Evolutionary conservation across 2,797 vertebrate species (phyloP).

Genomic region (Coendou prehensilis): DNA sequence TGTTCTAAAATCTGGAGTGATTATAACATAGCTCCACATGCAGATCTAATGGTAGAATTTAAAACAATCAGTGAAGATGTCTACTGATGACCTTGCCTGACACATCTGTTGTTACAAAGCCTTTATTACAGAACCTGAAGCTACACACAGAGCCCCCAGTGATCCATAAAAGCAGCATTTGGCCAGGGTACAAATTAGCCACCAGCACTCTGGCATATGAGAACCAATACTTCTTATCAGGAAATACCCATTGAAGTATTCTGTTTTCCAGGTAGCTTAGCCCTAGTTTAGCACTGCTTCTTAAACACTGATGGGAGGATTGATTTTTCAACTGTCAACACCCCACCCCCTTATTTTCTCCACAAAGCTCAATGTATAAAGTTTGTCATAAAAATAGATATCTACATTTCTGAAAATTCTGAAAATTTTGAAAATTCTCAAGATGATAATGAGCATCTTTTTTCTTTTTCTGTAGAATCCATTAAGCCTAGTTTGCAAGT

Average conservation of each 20-base stretch:
- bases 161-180: constrained; percentile 20
- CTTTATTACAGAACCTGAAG: not conserved
- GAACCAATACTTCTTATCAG: constrained; percentile 43
- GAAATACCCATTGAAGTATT: constrained; percentile 44
- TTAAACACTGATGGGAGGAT: constrained; percentile 2
- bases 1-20: not conserved
- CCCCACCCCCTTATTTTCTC: not conserved
- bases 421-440: constrained; percentile 36
- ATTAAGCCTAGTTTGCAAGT: not conserved
- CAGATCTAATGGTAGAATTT: not conserved
- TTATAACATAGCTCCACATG: not conserved
- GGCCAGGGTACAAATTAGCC: constrained; percentile 1
- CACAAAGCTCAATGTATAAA: constrained; percentile 6
- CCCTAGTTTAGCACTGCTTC: not conserved
- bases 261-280: not conserved
- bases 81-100: not conserved
- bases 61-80: not conserved
- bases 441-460: not conserved
- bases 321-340: constrained; percentile 49
- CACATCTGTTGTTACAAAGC: constrained; percentile 16
- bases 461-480: constrained; percentile 43
- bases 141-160: not conserved
- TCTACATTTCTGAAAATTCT: constrained; percentile 7
- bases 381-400: constrained; percentile 28
- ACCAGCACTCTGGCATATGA: not conserved